These are phyloP conservation scores for Casuarius casuarius DNA, from an alignment of 2,113 vertebrate species.

Conservation along the genomic window DNA sequence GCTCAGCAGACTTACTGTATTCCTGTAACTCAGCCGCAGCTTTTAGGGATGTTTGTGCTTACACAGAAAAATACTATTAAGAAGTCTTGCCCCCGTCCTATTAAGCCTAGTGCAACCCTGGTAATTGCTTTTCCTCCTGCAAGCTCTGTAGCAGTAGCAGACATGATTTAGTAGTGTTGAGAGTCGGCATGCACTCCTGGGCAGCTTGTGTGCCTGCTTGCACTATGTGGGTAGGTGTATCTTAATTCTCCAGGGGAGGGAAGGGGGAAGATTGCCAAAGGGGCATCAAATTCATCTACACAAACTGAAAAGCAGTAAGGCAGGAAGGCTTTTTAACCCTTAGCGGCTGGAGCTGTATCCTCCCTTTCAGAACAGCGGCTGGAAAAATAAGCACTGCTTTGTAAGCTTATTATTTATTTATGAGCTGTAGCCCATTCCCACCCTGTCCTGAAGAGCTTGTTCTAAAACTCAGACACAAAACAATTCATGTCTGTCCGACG, in stretches of 20 bases:
- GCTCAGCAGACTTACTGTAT: slow-evolving; percentile 19
- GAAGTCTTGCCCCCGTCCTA: slow-evolving; percentile 11
- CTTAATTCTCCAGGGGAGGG: background rate
- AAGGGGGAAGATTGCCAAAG: background rate
- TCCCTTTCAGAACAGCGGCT: background rate
- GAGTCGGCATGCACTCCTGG: background rate
- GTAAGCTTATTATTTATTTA: background rate
- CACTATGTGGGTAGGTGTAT: background rate
- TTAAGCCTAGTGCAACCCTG: background rate
- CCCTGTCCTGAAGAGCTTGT: background rate
- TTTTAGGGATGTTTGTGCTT: slow-evolving; percentile 46
- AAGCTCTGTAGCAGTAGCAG: background rate
- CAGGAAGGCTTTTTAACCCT: background rate
- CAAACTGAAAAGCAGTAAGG: background rate
- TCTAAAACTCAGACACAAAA: background rate
- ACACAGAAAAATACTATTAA: slow-evolving; percentile 3
- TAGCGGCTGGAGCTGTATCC: background rate
- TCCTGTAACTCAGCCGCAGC: slow-evolving; percentile 26
- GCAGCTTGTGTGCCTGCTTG: background rate
- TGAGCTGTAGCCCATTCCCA: background rate
- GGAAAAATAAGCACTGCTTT: background rate
- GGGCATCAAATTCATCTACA: background rate
- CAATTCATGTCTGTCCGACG: background rate
- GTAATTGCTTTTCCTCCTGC: slow-evolving; percentile 36
- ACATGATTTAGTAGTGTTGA: background rate